Conservation (phyloP, 2,797 vertebrate genomes). For the Cetoscarus ocellatus region DNA sequence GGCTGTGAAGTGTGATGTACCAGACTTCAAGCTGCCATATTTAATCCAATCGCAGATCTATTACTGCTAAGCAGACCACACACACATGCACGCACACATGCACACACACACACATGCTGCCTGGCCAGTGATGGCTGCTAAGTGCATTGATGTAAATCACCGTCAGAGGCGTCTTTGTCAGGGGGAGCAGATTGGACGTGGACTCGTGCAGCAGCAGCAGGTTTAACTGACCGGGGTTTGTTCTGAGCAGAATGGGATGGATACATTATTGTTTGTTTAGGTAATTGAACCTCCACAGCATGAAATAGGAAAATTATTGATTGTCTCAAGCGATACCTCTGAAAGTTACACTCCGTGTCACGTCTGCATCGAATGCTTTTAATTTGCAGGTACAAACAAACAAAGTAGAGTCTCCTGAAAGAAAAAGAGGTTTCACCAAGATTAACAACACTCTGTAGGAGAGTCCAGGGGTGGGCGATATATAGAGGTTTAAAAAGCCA, state of each 20-base stretch:
- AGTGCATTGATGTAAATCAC: conserved; percentile 72
- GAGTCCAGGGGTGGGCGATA: too few relatives aligned
- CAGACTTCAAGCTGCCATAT: conserved; percentile 80
- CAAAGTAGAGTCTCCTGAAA: background rate
- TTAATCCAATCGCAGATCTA: conserved; percentile 83
- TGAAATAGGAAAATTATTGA: conserved; percentile 27
- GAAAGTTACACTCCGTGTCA: conserved; percentile 13
- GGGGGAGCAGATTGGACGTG: conserved; percentile 37
- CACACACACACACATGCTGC: conserved; percentile 14
- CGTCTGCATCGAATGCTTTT: background rate
- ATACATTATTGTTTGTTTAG: conserved; percentile 11
- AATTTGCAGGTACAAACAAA: background rate
- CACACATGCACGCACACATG: conserved; percentile 14
- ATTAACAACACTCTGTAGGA: background rate
- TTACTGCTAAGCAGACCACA: conserved; percentile 57
- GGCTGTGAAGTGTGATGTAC: conserved; percentile 80
- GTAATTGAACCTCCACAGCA: conserved; percentile 8
- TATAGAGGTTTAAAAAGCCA: too few relatives aligned
- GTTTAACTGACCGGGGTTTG: conserved; percentile 13
- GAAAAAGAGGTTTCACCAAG: background rate
- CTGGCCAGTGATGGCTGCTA: conserved; percentile 58
- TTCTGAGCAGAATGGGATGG: conserved; percentile 10
- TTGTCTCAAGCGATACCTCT: conserved; percentile 12
- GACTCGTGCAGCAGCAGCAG: conserved; percentile 24
- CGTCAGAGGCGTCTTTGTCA: conserved; percentile 53